Base-by-base conservation (phyloP, 23 tunicate species). In the Pegea sp. region DNA sequence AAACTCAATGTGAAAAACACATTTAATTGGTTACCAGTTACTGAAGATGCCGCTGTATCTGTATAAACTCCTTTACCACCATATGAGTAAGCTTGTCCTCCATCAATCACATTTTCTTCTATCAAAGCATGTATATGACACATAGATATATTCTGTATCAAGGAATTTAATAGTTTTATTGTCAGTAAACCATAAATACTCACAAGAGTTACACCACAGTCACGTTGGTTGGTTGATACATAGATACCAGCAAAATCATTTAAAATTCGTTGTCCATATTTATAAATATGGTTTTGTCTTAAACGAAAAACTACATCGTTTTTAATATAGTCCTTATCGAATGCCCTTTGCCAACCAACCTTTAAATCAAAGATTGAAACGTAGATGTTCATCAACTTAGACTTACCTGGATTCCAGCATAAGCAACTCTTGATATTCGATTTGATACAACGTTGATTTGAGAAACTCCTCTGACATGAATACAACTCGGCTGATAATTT, bases 201-300 rank as follows among this genome's bases (percentile, higher is more conserved):
- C 21, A 61, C 66, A 6, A 27, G 34, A 6, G 33, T 13, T n/a
- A 26, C 56, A 21, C 71, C 71, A 55, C 71, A 65, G 34, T 65
- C 71, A 33, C 27, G 4, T 43, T 42, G 50, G 31, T 67, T 67
- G 16, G 73, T 13, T 7, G 73, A 58, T 6, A 67, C 16, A 30
- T 67, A 67, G 27, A 67, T 46, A 21, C 73, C 73, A 44, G 48
- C 73, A 58, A 67, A 67, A 30, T 67, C 73, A 28, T 58, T 67
- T 26, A 67, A 30, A 19, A 67, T 58, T 0, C 32, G 48, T 5
- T 22, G 23, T 18, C 73, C 73, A 28, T 44, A 67, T 19, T 67
- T 19, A 26, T 59, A 23, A 3, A 67, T 28, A n/a, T 58, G 73
- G 30, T 67, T 67, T 11, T 57, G 31, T 7, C 30, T 26, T 18